A percentile compares a stretch with the other conserved stretches of the same genome.
Evolutionary conservation across 2,113 vertebrate genomes (phyloP).

Genomic region (Kryptolebias marmoratus): DNA sequence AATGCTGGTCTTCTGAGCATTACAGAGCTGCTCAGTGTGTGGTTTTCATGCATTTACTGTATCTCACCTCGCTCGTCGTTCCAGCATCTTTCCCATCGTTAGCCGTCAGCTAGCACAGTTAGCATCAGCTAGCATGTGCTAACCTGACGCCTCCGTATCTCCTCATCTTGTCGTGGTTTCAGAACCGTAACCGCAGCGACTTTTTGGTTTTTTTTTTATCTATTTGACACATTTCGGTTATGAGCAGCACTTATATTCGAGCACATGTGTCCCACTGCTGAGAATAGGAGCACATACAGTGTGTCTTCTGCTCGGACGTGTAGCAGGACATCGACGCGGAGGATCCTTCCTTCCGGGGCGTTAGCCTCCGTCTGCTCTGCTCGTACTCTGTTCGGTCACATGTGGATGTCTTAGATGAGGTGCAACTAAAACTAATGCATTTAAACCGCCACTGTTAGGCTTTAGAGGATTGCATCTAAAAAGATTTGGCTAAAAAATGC

Average conservation of each 20-base stretch:
- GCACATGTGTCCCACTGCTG: neutral
- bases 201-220: neutral
- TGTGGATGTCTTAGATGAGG: too few relatives aligned
- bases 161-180: slow-evolving; percentile 32
- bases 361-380: neutral
- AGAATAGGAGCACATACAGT: neutral
- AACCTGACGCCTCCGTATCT: slow-evolving; percentile 9
- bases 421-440: too few relatives aligned
- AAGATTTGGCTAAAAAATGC: too few relatives aligned
- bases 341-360: slow-evolving; percentile 73
- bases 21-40: neutral
- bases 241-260: neutral
- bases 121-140: slow-evolving; percentile 52
- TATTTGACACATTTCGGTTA: neutral
- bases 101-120: slow-evolving; percentile 33
- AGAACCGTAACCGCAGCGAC: neutral
- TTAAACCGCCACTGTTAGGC: too few relatives aligned
- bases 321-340: slow-evolving; percentile 19
- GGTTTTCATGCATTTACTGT: neutral
- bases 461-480: too few relatives aligned
- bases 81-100: slow-evolving; percentile 20
- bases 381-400: too few relatives aligned
- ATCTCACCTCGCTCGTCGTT: slow-evolving; percentile 26
- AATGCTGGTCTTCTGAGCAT: too few relatives aligned
- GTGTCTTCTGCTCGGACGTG: slow-evolving; percentile 37